Evolutionary conservation across 1,140 invertebrate species (phyloP).

Genomic region (Luehdorfia chinensis): DNA sequence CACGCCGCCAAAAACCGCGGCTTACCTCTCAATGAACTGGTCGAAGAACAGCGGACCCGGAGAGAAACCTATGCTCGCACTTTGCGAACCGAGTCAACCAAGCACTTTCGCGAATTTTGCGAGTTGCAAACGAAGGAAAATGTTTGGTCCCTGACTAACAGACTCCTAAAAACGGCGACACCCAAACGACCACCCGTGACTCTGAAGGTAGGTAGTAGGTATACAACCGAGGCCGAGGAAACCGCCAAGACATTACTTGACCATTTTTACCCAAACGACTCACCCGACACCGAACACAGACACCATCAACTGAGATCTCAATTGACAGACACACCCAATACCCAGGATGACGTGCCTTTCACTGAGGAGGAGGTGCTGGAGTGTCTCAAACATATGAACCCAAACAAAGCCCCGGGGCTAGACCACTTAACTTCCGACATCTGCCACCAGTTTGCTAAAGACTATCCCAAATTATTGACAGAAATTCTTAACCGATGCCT

Average conservation of each 20-base stretch:
- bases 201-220: not conserved
- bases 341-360: not conserved
- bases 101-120: constrained; percentile 18
- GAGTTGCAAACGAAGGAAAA: constrained; percentile 20
- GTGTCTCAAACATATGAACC: not conserved
- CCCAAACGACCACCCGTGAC: not conserved
- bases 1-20: not conserved
- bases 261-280: not conserved
- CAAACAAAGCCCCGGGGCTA: not conserved
- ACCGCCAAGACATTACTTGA: too few relatives aligned
- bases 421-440: too few relatives aligned
- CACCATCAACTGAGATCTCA: not conserved
- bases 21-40: not conserved
- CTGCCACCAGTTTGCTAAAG: too few relatives aligned
- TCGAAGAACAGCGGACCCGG: not conserved
- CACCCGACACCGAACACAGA: not conserved
- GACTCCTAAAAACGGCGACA: constrained; percentile 16
- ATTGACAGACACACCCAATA: not conserved
- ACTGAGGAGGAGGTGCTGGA: constrained; percentile 1
- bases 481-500: too few relatives aligned
- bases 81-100: not conserved
- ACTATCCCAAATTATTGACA: too few relatives aligned
- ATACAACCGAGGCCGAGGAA: too few relatives aligned
- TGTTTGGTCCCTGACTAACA: constrained; percentile 23
- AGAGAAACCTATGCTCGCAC: not conserved